These are phyloP conservation scores for Sylvilagus floridanus DNA, from an alignment of 2,797 vertebrate genomes.

Conservation along the genomic window DNA sequence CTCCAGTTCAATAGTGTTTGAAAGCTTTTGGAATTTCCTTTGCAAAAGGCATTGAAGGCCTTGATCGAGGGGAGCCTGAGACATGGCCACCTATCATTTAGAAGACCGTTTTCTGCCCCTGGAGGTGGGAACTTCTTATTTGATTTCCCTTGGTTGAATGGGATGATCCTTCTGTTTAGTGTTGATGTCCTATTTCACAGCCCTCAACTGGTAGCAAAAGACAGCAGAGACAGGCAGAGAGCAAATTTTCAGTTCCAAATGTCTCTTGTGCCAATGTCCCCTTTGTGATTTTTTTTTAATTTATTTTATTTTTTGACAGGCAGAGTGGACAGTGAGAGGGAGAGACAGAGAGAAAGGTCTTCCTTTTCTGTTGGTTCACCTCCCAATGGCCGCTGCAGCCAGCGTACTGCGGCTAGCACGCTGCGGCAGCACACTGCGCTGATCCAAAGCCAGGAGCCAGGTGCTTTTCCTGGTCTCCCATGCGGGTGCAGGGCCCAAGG, in stretches of 20 bases:
- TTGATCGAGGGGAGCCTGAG: constrained; percentile 17
- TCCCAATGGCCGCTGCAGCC: too few species aligned
- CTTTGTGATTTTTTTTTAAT: too few species aligned
- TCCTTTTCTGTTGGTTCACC: too few species aligned
- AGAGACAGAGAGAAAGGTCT: too few species aligned
- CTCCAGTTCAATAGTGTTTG: neutral
- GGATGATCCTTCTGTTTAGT: neutral
- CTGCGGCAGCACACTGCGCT: too few species aligned
- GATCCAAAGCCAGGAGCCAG: too few species aligned
- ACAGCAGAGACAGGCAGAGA: constrained; percentile 8
- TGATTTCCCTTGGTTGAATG: neutral
- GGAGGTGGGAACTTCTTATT: constrained; percentile 26
- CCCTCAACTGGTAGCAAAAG: neutral
- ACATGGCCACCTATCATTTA: neutral
- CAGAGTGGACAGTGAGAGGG: too few species aligned
- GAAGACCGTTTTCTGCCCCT: neutral
- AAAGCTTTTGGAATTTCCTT: constrained; percentile 22
- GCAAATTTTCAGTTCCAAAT: neutral
- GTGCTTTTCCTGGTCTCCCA: too few species aligned
- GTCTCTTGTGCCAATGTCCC: neutral
- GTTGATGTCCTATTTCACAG: constrained; percentile 29
- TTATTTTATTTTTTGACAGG: too few species aligned
- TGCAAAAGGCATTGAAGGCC: neutral
- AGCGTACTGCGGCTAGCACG: too few species aligned
- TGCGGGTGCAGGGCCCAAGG: too few species aligned